Evolutionary conservation across 2,797 vertebrate species (phyloP), one percentile per base, ranked within the genome.

Genomic region (Pyrocephalus nanus): DNA sequence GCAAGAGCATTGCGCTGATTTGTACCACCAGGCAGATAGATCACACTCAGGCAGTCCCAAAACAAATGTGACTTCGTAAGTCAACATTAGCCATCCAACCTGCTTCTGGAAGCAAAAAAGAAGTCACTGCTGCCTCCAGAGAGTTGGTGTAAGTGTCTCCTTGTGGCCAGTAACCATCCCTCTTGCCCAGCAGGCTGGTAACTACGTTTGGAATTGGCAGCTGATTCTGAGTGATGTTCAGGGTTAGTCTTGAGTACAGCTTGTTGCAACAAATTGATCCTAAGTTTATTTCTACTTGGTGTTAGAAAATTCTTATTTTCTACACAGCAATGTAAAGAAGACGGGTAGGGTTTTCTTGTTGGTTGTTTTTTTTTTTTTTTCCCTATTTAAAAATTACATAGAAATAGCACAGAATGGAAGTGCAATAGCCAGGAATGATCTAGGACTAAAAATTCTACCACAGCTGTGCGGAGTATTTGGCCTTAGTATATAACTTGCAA

Each of bases 121-220:
- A 38, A 83, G n/a, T 47, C 45, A 47, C 7, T 10, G 29, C 20
- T 54, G 34, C n/a, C 71, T 80, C 36, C 64, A 51, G 25, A 61
- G 50, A 9, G 51, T 3, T 84, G 40, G 6, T 81, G 7, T 53
- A 42, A 26, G 47, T n/a, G 20, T 76, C 19, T 87, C 4, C 11
- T 18, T 79, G 47, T 36, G 61, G 9, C 27, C 47, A 30, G 22
- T 73, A 48, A 26, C 26, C 0, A 0, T 48, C 55, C n/a, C 26
- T 50, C 76, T 81, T 80, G 57, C 45, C 40, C 57, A 85, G 38
- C 32, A 25, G 9, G 15, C 57, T 62, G 38, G 29, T 38, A 38
- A 25, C 29, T 80, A 17, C 0, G 0, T 50, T 57, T 50, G 47
- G 61, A 51, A 26, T 30, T 3, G 2, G 23, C 48, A 79, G 26